These are phyloP conservation scores for Lochmaea crataegi DNA, from an alignment of 2,888 invertebrate species.

Conservation along the genomic window DNA sequence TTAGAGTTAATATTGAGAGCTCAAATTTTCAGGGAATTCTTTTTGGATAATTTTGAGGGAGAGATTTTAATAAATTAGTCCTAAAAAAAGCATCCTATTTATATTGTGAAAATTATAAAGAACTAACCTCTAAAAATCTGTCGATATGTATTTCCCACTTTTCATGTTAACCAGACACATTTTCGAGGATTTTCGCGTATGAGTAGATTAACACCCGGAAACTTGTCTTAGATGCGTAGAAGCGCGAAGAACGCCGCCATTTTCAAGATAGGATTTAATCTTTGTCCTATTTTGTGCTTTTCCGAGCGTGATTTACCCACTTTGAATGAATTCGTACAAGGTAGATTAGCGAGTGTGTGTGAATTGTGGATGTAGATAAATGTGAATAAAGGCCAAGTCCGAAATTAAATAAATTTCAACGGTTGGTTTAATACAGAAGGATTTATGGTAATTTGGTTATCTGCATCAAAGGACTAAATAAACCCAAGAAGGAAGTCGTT, in stretches of 20 bases:
- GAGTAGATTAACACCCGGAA: constrained; percentile 41
- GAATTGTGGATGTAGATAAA: constrained; percentile 22
- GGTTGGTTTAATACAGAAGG: constrained; percentile 11
- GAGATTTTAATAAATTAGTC: no score
- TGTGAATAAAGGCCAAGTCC: constrained; percentile 25
- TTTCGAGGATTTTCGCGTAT: constrained; percentile 26
- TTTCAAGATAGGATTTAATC: constrained; percentile 68
- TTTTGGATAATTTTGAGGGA: no score
- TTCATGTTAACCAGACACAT: constrained; percentile 18
- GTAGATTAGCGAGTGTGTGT: constrained; percentile 63
- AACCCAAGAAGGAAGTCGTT: no score
- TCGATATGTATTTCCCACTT: not conserved
- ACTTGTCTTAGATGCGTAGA: constrained; percentile 50
- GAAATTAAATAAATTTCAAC: constrained; percentile 30
- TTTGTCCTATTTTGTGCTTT: constrained; percentile 70
- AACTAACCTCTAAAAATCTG: no score
- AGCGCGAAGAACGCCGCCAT: constrained; percentile 43
- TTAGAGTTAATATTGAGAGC: no score
- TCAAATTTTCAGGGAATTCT: no score
- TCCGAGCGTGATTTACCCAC: constrained; percentile 66
- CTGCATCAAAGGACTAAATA: not conserved
- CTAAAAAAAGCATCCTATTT: no score
- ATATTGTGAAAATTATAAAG: no score
- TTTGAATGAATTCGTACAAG: constrained; percentile 65
- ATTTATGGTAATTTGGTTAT: constrained; percentile 26